Evolutionary conservation across 2,797 vertebrate genomes (phyloP).

Genomic region (Sarcoramphus papa): DNA sequence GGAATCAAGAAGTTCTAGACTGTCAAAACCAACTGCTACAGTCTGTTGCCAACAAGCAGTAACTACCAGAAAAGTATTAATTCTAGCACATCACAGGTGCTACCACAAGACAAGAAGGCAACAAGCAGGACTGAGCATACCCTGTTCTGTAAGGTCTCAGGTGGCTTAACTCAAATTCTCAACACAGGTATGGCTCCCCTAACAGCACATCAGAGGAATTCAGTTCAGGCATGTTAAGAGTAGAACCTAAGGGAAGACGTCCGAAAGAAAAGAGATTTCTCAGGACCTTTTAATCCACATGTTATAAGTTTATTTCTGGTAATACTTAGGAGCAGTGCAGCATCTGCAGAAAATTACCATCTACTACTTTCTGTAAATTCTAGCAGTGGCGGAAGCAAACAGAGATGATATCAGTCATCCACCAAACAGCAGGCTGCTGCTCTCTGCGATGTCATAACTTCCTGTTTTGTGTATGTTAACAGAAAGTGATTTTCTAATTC

Average conservation of each 20-base stretch:
- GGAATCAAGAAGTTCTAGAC: not conserved
- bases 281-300: not conserved
- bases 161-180: not conserved
- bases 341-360: not conserved
- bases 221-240: not conserved
- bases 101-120: not conserved
- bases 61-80: not conserved
- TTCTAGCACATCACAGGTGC: not conserved
- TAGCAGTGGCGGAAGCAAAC: not conserved
- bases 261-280: not conserved
- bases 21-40: not conserved
- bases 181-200: not conserved
- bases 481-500: not conserved
- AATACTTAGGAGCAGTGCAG: not conserved
- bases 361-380: not conserved
- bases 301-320: not conserved
- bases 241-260: not conserved
- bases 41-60: not conserved
- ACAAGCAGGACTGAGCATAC: not conserved
- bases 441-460: accelerated
- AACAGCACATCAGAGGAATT: not conserved
- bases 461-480: not conserved
- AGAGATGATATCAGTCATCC: not conserved
- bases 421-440: not conserved
- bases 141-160: not conserved